These are phyloP conservation scores for Dione juno DNA, from an alignment of 2,888 invertebrate genomes.

Conservation along the genomic window DNA sequence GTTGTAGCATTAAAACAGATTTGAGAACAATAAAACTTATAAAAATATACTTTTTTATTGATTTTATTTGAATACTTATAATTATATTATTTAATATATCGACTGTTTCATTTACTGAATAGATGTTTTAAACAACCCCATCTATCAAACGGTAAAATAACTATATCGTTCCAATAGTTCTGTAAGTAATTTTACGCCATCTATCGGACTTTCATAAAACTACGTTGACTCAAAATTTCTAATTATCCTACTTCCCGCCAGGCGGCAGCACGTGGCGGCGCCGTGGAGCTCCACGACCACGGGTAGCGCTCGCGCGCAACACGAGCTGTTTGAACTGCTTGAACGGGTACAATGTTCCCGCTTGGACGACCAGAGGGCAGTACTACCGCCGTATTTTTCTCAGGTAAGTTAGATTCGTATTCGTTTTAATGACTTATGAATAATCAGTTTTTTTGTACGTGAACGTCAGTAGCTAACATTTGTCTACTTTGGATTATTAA, in stretches of 20 bases:
- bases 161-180: neutral
- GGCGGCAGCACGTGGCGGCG: constrained; percentile 87
- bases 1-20: too few relatives aligned
- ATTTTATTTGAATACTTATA: too few relatives aligned
- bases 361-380: constrained; percentile 98
- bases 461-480: too few relatives aligned
- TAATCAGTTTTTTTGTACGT: too few relatives aligned
- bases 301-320: constrained; percentile 82
- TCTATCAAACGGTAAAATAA: neutral
- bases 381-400: constrained; percentile 94
- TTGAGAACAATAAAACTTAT: too few relatives aligned
- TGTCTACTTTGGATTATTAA: too few relatives aligned
- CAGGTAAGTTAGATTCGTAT: constrained; percentile 85
- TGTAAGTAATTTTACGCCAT: constrained; percentile 51
- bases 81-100: too few relatives aligned
- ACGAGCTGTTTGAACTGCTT: constrained; percentile 96
- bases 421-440: neutral
- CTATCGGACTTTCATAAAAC: constrained; percentile 43
- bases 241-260: constrained; percentile 65
- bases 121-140: neutral
- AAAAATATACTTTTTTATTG: too few relatives aligned
- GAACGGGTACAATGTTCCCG: constrained; percentile 97
- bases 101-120: too few relatives aligned
- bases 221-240: neutral
- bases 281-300: constrained; percentile 81